A percentile compares a stretch with the other conserved stretches of the same genome.
Conservation (phyloP, 1,140 invertebrate genomes). For the Calycopis cecrops region DNA sequence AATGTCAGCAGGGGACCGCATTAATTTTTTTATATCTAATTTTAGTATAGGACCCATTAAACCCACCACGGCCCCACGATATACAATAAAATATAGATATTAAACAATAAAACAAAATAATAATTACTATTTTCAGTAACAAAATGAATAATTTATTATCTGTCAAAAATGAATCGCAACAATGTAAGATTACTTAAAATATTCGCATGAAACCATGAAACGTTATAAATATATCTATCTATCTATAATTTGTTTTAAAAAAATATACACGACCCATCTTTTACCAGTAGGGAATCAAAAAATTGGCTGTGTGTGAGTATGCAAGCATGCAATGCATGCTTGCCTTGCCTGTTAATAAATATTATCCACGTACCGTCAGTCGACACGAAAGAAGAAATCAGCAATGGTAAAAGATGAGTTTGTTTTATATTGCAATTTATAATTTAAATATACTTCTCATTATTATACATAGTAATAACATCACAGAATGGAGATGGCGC, state of each 20-base stretch:
- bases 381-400: too few relatives aligned
- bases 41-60: slow-evolving; percentile 5
- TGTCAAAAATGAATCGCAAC: too few relatives aligned
- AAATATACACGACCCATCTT: slow-evolving; percentile 1
- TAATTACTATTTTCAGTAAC: not conserved
- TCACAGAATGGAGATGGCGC: too few relatives aligned
- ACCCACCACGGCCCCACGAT: not conserved
- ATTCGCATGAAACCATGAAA: not conserved
- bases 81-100: slow-evolving; percentile 10
- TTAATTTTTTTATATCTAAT: slow-evolving; percentile 6
- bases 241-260: slow-evolving; percentile 1
- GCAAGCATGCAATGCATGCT: too few relatives aligned
- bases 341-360: too few relatives aligned
- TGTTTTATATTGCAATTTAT: too few relatives aligned
- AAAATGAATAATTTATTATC: not conserved
- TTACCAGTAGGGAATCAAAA: not conserved
- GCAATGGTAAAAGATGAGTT: too few relatives aligned
- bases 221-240: not conserved
- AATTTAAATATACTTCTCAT: too few relatives aligned
- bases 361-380: too few relatives aligned
- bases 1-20: not conserved
- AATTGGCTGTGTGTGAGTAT: too few relatives aligned
- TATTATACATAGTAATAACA: too few relatives aligned
- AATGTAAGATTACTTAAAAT: too few relatives aligned
- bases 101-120: not conserved